A percentile compares a stretch with the other conserved stretches of the same genome.
phyloP scores from a whole-genome alignment of 2,797 vertebrate species.

The Poecile montanus region DNA sequence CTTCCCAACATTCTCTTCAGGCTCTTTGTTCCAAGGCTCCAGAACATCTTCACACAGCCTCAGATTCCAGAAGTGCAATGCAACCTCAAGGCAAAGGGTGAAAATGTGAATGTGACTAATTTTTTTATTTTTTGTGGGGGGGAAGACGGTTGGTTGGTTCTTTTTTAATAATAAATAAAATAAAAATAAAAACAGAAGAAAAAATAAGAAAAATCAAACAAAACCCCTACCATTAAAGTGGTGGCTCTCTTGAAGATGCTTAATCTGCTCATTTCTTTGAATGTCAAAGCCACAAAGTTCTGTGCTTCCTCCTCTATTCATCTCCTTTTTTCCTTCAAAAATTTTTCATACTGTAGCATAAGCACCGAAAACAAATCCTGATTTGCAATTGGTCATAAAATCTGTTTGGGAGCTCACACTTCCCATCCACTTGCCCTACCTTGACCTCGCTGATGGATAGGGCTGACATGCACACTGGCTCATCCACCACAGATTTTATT shows the following conservation, averaged over 20 bases:
- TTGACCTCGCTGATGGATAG: not conserved
- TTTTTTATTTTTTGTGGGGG: no score
- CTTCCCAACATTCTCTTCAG: not conserved
- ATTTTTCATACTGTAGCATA: not conserved
- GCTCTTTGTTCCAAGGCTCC: not conserved
- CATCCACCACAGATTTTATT: not conserved
- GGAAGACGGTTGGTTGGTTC: not conserved
- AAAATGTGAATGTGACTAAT: not conserved
- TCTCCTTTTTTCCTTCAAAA: not conserved
- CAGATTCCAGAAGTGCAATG: not conserved
- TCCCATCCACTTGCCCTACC: not conserved
- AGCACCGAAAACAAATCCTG: not conserved
- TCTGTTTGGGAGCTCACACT: not conserved
- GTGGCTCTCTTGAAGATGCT: not conserved
- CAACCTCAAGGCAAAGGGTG: not conserved
- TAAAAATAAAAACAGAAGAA: fast-evolving
- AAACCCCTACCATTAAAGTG: fast-evolving
- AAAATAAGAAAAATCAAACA: not conserved
- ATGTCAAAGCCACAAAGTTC: not conserved
- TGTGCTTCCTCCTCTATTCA: not conserved
- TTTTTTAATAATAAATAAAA: not conserved
- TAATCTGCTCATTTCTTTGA: not conserved
- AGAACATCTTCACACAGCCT: not conserved
- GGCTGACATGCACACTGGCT: not conserved
- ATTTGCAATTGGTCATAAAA: not conserved